These are phyloP conservation scores for Crotalus adamanteus DNA, from an alignment of 2,797 vertebrate species.

Conservation along the genomic window DNA sequence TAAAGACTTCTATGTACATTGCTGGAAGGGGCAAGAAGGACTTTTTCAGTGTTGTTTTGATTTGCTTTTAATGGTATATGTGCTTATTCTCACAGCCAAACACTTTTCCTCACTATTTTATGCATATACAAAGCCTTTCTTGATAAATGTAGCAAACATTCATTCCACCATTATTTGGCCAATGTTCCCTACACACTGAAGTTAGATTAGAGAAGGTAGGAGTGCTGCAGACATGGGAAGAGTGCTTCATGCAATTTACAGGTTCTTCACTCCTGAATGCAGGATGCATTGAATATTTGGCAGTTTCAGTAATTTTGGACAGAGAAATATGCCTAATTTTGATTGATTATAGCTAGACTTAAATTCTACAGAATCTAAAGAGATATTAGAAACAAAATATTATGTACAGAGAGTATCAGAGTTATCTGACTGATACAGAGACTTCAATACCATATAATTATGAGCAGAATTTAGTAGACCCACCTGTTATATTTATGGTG, in stretches of 20 bases:
- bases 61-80: background rate
- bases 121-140: background rate
- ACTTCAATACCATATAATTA: background rate
- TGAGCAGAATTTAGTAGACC: background rate
- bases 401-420: background rate
- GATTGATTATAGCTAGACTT: background rate
- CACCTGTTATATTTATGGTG: too few relatives aligned
- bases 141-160: background rate
- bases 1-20: background rate
- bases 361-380: background rate
- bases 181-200: background rate
- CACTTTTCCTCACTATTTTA: background rate
- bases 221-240: background rate
- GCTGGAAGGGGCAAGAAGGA: background rate
- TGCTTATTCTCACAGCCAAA: background rate
- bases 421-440: background rate
- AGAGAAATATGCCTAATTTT: background rate
- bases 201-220: background rate
- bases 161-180: background rate
- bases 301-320: background rate
- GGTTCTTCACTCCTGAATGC: background rate
- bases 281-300: background rate
- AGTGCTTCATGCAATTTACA: background rate
- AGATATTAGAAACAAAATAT: background rate
- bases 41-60: background rate